Base-by-base conservation (phyloP, 2,113 vertebrate species). In the Dipodomys ordii region DNA sequence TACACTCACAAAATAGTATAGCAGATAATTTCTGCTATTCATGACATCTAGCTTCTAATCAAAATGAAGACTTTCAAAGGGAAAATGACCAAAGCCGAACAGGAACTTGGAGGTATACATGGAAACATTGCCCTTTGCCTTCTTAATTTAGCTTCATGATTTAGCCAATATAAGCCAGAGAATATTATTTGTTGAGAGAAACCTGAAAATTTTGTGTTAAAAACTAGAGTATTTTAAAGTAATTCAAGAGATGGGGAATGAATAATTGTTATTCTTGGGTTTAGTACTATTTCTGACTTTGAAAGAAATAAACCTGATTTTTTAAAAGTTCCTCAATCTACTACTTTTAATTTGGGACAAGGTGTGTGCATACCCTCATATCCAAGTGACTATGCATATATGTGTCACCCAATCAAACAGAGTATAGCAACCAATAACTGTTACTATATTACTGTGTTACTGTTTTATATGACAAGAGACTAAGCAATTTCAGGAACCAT, bases 141-240 rank as follows among this genome's bases (percentile, higher is more conserved):
- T 57, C 49, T 88, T 11, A 12, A 0, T 91, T 25, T 77, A 64
- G 2, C 64, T 67, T 95, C 35, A 79, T 68, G 62, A 82, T 53
- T 85, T 72, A 35, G 39, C 62, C n/a, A 18, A 1, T 27, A 4
- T 65, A 88, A 64, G 2, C 28, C 46, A 73, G 15, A 44, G 68
- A 73, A 78, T 73, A 35, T 1, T 8, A 28, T 46, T 1, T 60
- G 3, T 77, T 88, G 2, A 57, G 39, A 93, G n/a, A 77, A 18
- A 78, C 6, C 83, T 76, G 30, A 92, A n/a, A 83, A 86, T 49
- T 62, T 3, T 32, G 19, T 68, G 32, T 65, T 95, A 62, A 93
- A 32, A 88, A 39, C 69, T 4, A 80, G 15, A 65, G 12, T 76
- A 68, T 79, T 90, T 96, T 49, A 30, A 49, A 49, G 49, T 49